Evolutionary conservation across 1,140 invertebrate genomes (phyloP).

Genomic region (Araneus ventricosus): DNA sequence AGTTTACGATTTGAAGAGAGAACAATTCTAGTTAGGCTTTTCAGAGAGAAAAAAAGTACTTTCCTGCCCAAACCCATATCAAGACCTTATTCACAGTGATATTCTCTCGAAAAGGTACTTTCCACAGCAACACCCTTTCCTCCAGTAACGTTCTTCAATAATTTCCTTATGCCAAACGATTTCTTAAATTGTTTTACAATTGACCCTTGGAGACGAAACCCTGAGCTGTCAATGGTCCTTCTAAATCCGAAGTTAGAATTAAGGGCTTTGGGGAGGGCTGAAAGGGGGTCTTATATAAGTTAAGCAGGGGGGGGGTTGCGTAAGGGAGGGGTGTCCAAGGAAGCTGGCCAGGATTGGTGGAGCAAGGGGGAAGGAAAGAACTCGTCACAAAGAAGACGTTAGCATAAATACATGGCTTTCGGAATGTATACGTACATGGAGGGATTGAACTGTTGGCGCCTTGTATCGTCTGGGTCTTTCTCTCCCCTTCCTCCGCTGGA

Average conservation of each 20-base stretch:
- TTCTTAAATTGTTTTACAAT: constrained; percentile 51
- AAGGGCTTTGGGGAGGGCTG: neutral
- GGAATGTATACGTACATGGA: constrained; percentile 63
- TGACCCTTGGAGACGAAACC: neutral
- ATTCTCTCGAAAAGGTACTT: constrained; percentile 6
- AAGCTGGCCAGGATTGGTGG: constrained; percentile 9
- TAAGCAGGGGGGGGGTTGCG: neutral
- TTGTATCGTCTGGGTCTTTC: constrained; percentile 57
- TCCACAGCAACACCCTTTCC: neutral
- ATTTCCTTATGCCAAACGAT: neutral
- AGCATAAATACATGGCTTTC: constrained; percentile 71
- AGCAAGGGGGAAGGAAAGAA: neutral
- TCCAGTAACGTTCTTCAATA: neutral
- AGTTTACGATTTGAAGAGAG: neutral
- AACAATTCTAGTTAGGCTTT: neutral
- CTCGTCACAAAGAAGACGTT: constrained; percentile 68
- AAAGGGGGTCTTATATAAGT: neutral
- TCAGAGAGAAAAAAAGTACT: neutral
- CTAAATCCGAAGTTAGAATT: constrained; percentile 40
- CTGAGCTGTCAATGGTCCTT: constrained; percentile 9
- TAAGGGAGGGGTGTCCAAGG: neutral
- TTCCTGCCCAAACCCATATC: neutral
- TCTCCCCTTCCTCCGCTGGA: neutral
- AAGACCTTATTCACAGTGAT: neutral
- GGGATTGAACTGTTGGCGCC: constrained; percentile 74